These are phyloP conservation scores for Scopus umbretta DNA, from an alignment of 2,113 vertebrate species.

Conservation along the genomic window DNA sequence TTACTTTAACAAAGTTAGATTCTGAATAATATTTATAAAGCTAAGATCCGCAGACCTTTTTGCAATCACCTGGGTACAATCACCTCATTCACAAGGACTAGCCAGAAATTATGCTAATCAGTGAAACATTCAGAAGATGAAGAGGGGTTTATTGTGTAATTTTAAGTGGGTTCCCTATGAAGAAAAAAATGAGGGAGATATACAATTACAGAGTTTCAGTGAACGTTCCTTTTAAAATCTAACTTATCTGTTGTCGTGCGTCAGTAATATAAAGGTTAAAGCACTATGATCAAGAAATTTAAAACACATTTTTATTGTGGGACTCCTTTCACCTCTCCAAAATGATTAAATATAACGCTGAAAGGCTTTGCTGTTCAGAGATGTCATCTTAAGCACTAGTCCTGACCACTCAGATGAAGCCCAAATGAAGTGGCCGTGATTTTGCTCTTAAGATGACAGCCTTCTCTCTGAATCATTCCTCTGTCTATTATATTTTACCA, in stretches of 20 bases:
- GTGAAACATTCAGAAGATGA: background rate
- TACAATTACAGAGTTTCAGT: background rate
- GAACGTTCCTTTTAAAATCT: background rate
- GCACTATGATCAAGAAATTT: background rate
- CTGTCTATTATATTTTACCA: background rate
- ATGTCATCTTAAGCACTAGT: background rate
- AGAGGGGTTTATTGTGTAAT: background rate
- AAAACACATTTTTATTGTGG: background rate
- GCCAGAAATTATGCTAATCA: constrained; percentile 13
- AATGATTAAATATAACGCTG: background rate
- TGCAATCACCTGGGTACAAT: constrained; percentile 46
- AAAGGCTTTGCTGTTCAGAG: background rate
- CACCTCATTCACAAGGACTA: constrained; percentile 12
- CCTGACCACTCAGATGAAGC: background rate
- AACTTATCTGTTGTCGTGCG: background rate
- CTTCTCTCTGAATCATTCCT: background rate
- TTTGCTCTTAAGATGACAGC: background rate
- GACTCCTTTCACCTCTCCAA: background rate
- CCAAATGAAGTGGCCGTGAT: background rate
- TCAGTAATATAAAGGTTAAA: background rate
- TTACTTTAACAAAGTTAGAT: constrained; percentile 23
- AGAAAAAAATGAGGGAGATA: background rate
- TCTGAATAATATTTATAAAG: constrained; percentile 44
- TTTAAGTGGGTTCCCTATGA: background rate
- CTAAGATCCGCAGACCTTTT: background rate